Evolutionary conservation across 1,140 invertebrate genomes (phyloP).

Genomic region (Zaprionus africanus): DNA sequence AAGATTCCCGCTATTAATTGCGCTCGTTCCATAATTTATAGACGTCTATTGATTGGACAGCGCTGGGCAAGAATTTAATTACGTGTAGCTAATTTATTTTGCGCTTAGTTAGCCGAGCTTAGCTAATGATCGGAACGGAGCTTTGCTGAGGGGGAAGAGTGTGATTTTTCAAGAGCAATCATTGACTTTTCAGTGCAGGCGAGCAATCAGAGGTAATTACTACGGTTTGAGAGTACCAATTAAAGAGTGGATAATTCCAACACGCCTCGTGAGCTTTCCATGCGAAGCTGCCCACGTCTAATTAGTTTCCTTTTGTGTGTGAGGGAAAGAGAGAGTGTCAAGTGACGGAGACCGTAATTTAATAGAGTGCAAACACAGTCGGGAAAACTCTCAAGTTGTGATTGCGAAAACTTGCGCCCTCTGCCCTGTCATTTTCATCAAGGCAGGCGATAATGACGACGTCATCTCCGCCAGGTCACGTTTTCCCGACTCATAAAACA

Average conservation of each 20-base stretch:
- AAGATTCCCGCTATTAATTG: slow-evolving; percentile 29
- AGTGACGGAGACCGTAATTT: slow-evolving; percentile 51
- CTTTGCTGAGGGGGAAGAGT: no score
- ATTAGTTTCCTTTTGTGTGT: slow-evolving; percentile 51
- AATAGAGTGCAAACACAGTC: slow-evolving; percentile 60
- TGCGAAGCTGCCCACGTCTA: slow-evolving; percentile 40
- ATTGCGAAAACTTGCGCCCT: slow-evolving; percentile 38
- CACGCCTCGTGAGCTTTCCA: slow-evolving; percentile 11
- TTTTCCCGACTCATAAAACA: slow-evolving; percentile 15
- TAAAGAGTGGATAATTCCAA: background rate
- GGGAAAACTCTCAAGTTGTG: slow-evolving; percentile 27
- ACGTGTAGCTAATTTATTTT: slow-evolving; percentile 36
- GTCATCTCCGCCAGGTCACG: slow-evolving; percentile 25
- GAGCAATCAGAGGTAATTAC: background rate
- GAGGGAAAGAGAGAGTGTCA: slow-evolving; percentile 24
- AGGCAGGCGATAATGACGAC: slow-evolving; percentile 4
- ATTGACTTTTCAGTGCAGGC: background rate
- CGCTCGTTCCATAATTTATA: slow-evolving; percentile 21
- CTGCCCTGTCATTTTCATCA: slow-evolving; percentile 14
- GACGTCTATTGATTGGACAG: slow-evolving; percentile 14
- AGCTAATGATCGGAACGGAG: slow-evolving; percentile 1
- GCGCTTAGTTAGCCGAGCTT: background rate
- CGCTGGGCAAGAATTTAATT: slow-evolving; percentile 25
- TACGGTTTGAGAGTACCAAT: background rate
- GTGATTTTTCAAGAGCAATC: slow-evolving; percentile 3